Evolutionary conservation across 2,888 invertebrate species (phyloP).

Genomic region (Hymenopus coronatus): DNA sequence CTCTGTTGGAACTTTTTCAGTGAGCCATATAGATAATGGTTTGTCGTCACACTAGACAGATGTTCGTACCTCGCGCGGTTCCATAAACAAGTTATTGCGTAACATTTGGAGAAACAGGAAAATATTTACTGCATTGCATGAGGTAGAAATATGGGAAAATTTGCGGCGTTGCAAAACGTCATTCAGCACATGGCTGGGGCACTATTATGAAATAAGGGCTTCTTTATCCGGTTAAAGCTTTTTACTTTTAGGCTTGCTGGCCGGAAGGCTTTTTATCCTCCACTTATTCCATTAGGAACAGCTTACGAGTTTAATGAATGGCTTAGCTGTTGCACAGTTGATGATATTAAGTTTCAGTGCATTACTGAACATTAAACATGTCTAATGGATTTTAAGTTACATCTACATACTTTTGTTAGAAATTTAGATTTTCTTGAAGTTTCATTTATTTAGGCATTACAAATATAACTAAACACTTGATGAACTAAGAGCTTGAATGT

Average conservation of each 20-base stretch:
- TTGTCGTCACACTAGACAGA: not conserved
- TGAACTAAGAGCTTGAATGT: no score
- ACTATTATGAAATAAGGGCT: no score
- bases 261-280: no score
- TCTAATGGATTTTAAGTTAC: no score
- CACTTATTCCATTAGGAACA: not conserved
- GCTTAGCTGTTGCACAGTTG: not conserved
- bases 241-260: not conserved
- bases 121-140: not conserved
- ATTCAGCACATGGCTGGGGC: not conserved
- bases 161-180: not conserved
- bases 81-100: not conserved
- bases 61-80: not conserved
- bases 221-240: not conserved
- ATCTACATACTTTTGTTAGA: no score
- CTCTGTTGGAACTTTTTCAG: not conserved
- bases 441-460: no score
- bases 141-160: not conserved
- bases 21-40: not conserved
- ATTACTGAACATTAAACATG: no score
- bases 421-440: no score
- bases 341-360: no score
- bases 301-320: not conserved
- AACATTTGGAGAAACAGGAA: not conserved
- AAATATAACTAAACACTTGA: no score